Base-by-base conservation (phyloP, 2,888 invertebrate genomes). In the Blomia tropicalis region DNA sequence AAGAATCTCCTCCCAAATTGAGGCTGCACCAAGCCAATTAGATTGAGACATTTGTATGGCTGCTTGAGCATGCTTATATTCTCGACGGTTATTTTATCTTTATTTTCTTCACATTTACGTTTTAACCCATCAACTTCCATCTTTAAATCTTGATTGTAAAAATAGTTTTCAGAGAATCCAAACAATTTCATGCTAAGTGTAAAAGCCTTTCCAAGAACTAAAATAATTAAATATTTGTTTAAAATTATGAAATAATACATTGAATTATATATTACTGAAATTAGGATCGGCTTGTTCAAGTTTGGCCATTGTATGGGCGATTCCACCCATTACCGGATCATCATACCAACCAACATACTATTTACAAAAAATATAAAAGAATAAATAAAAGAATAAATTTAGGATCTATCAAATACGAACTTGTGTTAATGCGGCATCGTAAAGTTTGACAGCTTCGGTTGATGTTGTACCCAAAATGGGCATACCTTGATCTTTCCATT, bases 361-460 rank as follows among this genome's bases (percentile, higher is more conserved):
- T 7, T 11, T 41, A 71, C 71, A 62, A 64, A 66, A 66, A 66
- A 59, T 14, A 17, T 17, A 19, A 17, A 54, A 23, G 17, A 14
- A 7, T 4, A 22, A 54, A 7, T 27, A 41, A 41, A 41, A 41
- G n/a, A 41, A 41, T 41, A 17, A 41, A n/a, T n/a, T 17, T 17
- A 41, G 41, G 14, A 17, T 41, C n/a, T 41, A 41, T 17, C n/a
- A 41, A 41, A 41, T 41, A 41, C 14, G 36, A 5, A 68, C 65
- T 72, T 77, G 77, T 43, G 75, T 72, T 2, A 77, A 66, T 11
- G 72, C 69, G 2, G 75, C 76, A 69, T 77, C 77, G 67, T 72
- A 76, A 62, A 74, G 64, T 66, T 74, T 74, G 63, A 71, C 70
- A 0, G 75, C 74, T 65, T 75, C 73, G 67, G 75, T 70, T 64